Evolutionary conservation across 1,140 invertebrate genomes (phyloP), one percentile per base, ranked within the genome.

Genomic region (Brachionus koreanus): DNA sequence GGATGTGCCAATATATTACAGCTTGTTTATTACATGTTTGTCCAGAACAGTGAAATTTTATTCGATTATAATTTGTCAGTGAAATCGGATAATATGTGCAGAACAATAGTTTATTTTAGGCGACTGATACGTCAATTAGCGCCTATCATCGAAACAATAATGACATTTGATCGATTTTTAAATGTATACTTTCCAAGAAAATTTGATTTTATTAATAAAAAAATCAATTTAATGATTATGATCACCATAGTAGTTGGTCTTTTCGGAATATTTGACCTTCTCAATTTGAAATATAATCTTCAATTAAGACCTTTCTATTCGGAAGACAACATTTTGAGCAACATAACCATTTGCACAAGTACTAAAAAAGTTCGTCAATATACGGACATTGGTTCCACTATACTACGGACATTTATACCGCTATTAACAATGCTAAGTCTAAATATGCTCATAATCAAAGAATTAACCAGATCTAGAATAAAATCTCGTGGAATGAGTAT

Each of bases 301-400:
- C n/a, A 74, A 46, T 19, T 19, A 25, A 74, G 12, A 19, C 5
- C 25, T 29, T n/a, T 74, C n/a, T 74, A 74, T 46, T 46, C 16
- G 2, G 19, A 74, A 23, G 9, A 19, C 5, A 1, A 43, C 0
- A 29, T 35, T 46, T 43, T 25, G 12, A 74, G 6, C 19, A 74
- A 74, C 25, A 43, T 46, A 46, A 79, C 76, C 6, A 23, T 23
- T 33, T 79, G 76, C 13, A 79, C 76, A 4, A 39, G 49, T 37
- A 61, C 29, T 33, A 39, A 39, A 37, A 79, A 37, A 19, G 49
- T 79, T 5, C 49, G 35, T 12, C 37, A 57, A 29, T 57, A 42
- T 9, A 42, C 76, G 10, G 76, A 79, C 76, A 79, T 79, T 19
- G 35, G 49, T 12, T 33, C 76, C 9, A 79, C 61, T 16, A 39